Base-by-base conservation (phyloP, 2,113 vertebrate genomes). In the Aplodontia rufa region DNA sequence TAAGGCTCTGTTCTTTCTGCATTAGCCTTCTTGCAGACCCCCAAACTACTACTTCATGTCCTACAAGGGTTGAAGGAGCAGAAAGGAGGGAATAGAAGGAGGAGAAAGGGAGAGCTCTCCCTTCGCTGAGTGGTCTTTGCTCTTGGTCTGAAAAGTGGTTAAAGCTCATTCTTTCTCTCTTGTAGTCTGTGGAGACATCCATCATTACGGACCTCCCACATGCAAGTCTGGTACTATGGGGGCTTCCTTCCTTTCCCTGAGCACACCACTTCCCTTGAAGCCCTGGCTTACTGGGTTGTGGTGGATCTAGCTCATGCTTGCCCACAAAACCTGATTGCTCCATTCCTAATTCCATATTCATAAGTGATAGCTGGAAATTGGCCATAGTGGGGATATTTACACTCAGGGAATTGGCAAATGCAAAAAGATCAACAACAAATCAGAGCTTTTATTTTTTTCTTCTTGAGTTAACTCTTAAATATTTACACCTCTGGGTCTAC, bases 1-100 rank as follows among this genome's bases (percentile, higher is more conserved):
- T 55, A 68, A 93, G 55, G 19, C 89, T 91, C 75, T 93, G 30
- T 13, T 76, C 19, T 94, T 95, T 90, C 58, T 85, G 20, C 4
- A 71, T 8, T 58, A 64, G 74, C 45, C 47, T 85, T 82, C 47
- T 83, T 49, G 26, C 42, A 83, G 79, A 75, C 4, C 75, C 9
- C 17, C 20, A 60, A 47, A 47, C 10, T 60, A 8, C 32, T 58
- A 5, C 69, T 74, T 79, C 80, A 58, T 66, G 30, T 74, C 1
- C 69, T 86, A 11, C 55, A 83, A 96, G n/a, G 49, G 30, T 24
- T 71, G 4, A 96, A 69, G 35, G n/a, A 24, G 3, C n/a, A 90
- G 55, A 83, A 24, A 17, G 19, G 28, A 37, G 11, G 3, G 35
- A 72, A 40, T 5, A 49, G 37, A 40, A 13, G 3, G 42, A 85